Evolutionary conservation across 2,888 invertebrate genomes (phyloP).

Genomic region (Dynastes hyllus): DNA sequence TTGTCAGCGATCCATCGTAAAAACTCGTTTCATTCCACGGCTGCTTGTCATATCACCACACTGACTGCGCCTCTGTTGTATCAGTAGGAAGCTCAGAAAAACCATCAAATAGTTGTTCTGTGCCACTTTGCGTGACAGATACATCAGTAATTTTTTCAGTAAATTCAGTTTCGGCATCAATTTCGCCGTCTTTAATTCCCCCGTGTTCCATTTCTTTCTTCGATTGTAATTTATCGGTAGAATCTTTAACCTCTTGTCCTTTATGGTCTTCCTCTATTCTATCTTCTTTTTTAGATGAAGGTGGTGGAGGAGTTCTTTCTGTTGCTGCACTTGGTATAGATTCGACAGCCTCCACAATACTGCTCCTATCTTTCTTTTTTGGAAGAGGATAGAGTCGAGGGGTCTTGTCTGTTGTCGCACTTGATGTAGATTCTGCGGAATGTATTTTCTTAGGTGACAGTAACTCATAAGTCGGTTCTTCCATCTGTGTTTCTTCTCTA

Average conservation of each 20-base stretch:
- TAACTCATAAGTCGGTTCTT: constrained; percentile 26
- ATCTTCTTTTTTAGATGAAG: too few species aligned
- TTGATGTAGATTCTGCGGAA: neutral
- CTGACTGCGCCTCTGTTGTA: constrained; percentile 3
- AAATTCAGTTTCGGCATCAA: neutral
- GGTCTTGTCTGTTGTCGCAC: neutral
- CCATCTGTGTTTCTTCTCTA: constrained; percentile 21
- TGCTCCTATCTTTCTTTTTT: too few species aligned
- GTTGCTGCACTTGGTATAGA: too few species aligned
- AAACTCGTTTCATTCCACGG: too few species aligned
- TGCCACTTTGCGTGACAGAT: too few species aligned
- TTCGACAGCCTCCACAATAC: too few species aligned
- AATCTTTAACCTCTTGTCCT: too few species aligned
- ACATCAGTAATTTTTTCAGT: neutral
- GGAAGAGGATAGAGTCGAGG: too few species aligned
- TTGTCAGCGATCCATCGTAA: neutral
- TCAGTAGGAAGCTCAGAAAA: constrained; percentile 12
- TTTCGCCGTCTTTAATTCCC: neutral
- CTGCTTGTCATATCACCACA: constrained; percentile 20
- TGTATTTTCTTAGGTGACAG: neutral
- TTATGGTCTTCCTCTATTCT: neutral
- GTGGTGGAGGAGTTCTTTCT: too few species aligned
- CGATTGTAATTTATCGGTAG: too few species aligned
- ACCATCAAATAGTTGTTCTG: neutral
- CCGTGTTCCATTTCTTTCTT: too few species aligned